phyloP scores from a whole-genome alignment of 2,888 invertebrate genomes.

The Heliconius hortense region DNA sequence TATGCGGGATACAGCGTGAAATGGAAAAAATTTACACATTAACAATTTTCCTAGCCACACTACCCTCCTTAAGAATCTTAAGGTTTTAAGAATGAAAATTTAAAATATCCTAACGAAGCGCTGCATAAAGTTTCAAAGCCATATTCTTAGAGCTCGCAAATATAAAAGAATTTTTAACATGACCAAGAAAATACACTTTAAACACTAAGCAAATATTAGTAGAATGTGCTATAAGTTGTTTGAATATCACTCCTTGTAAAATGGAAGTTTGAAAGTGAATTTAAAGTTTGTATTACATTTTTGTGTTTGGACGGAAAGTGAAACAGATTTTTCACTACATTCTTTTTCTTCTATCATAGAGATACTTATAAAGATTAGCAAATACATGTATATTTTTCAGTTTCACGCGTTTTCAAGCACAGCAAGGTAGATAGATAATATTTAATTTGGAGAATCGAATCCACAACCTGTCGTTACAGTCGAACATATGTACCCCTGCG shows the following conservation, averaged over 20 bases:
- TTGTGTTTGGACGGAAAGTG: neutral
- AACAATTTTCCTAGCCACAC: conserved; percentile 22
- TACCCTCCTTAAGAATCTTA: conserved; percentile 24
- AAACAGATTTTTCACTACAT: neutral
- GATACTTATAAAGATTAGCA: neutral
- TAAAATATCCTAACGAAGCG: conserved; percentile 32
- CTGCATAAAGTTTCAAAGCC: conserved; percentile 30
- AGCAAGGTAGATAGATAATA: neutral
- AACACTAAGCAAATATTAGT: conserved; percentile 22
- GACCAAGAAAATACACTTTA: conserved; percentile 24
- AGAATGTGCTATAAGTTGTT: conserved; percentile 4
- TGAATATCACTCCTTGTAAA: neutral
- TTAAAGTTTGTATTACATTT: neutral
- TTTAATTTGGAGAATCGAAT: too few species aligned
- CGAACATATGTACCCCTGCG: too few species aligned
- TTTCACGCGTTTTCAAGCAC: neutral
- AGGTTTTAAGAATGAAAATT: conserved; percentile 32
- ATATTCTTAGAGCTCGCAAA: conserved; percentile 24
- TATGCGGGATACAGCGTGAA: neutral
- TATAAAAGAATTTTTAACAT: conserved; percentile 29
- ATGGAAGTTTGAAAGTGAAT: neutral
- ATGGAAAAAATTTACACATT: neutral
- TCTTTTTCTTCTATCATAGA: neutral
- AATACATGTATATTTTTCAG: neutral
- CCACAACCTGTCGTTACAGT: too few species aligned